A percentile compares a stretch with the other conserved stretches of the same genome.
These are phyloP conservation scores for Chorisops tibialis DNA, from an alignment of 2,888 invertebrate genomes.

Conservation along the genomic window DNA sequence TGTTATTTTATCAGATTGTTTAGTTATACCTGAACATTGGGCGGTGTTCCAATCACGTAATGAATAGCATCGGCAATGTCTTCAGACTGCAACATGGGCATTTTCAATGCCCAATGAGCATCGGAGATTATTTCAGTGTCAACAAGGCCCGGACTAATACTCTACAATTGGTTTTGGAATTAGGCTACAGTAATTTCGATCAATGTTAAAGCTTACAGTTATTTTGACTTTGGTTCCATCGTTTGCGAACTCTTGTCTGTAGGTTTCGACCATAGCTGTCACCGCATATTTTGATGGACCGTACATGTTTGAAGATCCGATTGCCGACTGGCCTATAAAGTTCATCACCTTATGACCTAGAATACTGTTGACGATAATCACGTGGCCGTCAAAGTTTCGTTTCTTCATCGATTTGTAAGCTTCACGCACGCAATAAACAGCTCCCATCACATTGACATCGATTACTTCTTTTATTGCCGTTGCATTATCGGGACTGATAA, in stretches of 20 bases:
- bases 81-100: conserved; percentile 29
- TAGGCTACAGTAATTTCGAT: too few relatives aligned
- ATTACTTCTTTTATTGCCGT: conserved; percentile 42
- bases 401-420: conserved; percentile 53
- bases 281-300: conserved; percentile 46
- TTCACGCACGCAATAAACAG: conserved; percentile 52
- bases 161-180: conserved; percentile 35
- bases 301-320: conserved; percentile 13
- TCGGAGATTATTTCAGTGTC: conserved; percentile 49
- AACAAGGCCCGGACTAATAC: conserved; percentile 48
- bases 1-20: too few relatives aligned
- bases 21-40: conserved; percentile 47
- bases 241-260: conserved; percentile 46
- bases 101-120: conserved; percentile 23
- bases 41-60: conserved; percentile 45
- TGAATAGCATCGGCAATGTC: conserved; percentile 3
- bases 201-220: conserved; percentile 41
- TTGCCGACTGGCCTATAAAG: not conserved
- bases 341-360: conserved; percentile 45
- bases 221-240: conserved; percentile 47
- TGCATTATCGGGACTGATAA: conserved; percentile 40
- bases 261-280: conserved; percentile 46
- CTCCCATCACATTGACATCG: conserved; percentile 54
- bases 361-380: conserved; percentile 53
- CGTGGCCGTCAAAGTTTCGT: conserved; percentile 52